phyloP scores from a whole-genome alignment of 2,797 vertebrate genomes.

The Falco rusticolus region DNA sequence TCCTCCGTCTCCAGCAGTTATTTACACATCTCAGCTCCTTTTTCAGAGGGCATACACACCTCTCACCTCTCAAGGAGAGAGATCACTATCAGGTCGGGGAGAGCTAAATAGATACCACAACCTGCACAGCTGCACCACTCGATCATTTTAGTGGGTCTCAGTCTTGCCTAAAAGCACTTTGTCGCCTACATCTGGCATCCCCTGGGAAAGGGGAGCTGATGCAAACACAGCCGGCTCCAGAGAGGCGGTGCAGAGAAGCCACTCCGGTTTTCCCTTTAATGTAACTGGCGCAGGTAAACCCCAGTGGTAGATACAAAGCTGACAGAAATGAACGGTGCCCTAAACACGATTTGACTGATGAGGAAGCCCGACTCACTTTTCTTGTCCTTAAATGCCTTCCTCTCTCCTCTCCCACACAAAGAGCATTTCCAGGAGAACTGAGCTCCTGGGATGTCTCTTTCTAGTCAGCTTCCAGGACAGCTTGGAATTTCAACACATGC shows the following conservation, averaged over 20 bases:
- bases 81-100: background rate
- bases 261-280: accelerated
- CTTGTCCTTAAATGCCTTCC: conserved; percentile 5
- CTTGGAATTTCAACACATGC: background rate
- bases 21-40: background rate
- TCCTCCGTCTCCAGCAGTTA: background rate
- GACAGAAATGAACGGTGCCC: background rate
- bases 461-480: background rate
- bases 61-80: background rate
- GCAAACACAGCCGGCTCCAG: background rate
- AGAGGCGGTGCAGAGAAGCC: background rate
- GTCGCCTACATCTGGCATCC: too few species aligned
- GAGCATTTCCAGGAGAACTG: background rate
- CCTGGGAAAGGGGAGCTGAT: background rate
- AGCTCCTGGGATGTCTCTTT: background rate
- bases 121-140: background rate
- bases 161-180: background rate
- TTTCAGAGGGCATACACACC: accelerated
- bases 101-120: background rate
- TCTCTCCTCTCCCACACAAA: background rate
- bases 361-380: background rate
- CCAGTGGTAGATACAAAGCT: background rate
- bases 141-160: background rate
- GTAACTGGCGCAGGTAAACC: background rate
- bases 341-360: background rate